Evolutionary conservation across 2,888 invertebrate species (phyloP), one percentile per base, ranked within the genome.

Genomic region (Ennomos quercinarius): DNA sequence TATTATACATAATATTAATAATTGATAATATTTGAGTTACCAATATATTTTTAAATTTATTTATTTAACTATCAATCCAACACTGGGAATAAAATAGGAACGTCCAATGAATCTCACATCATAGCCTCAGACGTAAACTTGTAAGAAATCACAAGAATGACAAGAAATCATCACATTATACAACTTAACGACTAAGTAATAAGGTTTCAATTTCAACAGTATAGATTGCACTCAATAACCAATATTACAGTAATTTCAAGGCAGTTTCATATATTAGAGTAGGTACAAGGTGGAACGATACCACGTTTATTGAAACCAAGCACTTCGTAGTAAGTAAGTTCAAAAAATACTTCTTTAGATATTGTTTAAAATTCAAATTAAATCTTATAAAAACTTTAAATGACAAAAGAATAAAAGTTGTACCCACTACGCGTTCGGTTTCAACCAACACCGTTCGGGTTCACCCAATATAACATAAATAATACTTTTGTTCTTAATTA

Each of bases 401-500:
- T 42, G 17, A 2, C 1, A 13, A 42, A 17, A 17, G 17, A 2
- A 17, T n/a, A n/a, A n/a, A n/a, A n/a, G n/a, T n/a, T 27, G 6
- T 27, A 27, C 6, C 6, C 6, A 27, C 27, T 27, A 27, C 27
- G 27, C 27, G 5, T 27, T 27, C 6, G 9, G 36, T 45, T 36
- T 35, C 35, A 13, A 13, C 12, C 43, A 35, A 41, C 10, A 9
- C 70, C 65, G 64, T 64, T 68, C 64, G 36, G 11, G 17, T 39
- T 40, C 10, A 38, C 34, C 13, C 36, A 69, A 72, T 76, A 77
- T 73, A 75, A 79, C 74, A 76, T 78, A 81, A 81, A 78, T 84
- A 84, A 84, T 84, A 83, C 83, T 84, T 83, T 59, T 70, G n/a
- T 70, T 73, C 76, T 77, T 71, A 72, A 66, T 72, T 68, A 76